These are phyloP conservation scores for Poeciliopsis occidentalis DNA, from an alignment of 2,113 vertebrate genomes.

Conservation along the genomic window DNA sequence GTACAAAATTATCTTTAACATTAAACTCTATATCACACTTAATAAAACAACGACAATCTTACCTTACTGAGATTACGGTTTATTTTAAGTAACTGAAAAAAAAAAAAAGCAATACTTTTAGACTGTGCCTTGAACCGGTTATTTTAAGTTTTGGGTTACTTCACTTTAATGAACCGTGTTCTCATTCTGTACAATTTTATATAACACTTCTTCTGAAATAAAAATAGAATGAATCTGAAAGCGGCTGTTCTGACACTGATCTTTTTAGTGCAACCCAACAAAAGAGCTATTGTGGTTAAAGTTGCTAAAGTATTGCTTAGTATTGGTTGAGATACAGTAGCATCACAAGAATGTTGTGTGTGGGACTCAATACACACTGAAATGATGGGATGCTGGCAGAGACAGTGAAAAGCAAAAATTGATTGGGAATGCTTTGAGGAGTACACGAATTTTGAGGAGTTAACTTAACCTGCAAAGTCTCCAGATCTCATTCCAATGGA, in stretches of 20 bases:
- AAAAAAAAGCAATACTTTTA: no score
- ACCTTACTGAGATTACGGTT: no score
- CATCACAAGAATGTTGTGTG: neutral
- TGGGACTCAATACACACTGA: neutral
- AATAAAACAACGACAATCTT: no score
- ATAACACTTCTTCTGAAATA: no score
- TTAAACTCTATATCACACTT: no score
- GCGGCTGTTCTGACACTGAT: neutral
- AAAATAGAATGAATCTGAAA: neutral
- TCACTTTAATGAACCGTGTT: no score
- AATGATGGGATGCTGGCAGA: neutral
- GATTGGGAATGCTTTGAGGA: neutral
- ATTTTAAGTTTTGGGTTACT: neutral
- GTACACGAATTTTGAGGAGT: neutral
- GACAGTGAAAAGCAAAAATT: no score
- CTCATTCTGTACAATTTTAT: no score
- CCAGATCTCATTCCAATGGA: neutral
- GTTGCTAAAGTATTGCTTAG: neutral
- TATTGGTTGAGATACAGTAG: neutral
- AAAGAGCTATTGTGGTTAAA: neutral
- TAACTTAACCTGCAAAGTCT: neutral
- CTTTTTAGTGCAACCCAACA: no score
- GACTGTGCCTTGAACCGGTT: neutral
- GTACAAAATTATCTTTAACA: no score
- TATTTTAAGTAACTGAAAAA: no score